phyloP scores from a whole-genome alignment of 2,888 invertebrate genomes.

The Harpalus rubripes region DNA sequence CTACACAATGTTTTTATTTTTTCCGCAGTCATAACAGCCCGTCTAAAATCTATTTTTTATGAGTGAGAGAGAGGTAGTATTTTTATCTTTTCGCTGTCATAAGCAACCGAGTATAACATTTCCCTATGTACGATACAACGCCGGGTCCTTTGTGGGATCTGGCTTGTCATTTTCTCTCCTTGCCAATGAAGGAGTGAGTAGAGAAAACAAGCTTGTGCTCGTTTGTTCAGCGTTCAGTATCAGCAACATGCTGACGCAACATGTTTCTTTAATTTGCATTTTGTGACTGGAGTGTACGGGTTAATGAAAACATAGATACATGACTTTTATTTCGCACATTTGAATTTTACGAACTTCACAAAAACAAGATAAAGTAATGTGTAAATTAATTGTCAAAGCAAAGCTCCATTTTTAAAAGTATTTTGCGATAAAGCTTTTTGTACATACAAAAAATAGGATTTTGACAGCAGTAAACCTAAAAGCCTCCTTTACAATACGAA shows the following conservation, averaged over 20 bases:
- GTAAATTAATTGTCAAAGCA: background rate
- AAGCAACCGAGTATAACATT: background rate
- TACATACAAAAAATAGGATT: too few species aligned
- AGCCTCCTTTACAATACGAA: too few species aligned
- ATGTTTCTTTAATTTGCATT: background rate
- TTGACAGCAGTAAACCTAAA: too few species aligned
- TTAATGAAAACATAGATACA: background rate
- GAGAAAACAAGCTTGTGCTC: background rate
- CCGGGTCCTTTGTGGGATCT: background rate
- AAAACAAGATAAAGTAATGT: background rate
- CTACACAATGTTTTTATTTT: background rate
- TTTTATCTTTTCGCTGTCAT: constrained; percentile 6
- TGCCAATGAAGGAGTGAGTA: background rate
- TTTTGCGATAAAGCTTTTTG: too few species aligned
- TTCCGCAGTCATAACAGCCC: constrained; percentile 7
- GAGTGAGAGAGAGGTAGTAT: constrained; percentile 1
- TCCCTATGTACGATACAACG: background rate
- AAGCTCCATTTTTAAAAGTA: background rate
- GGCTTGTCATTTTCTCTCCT: background rate
- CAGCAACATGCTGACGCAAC: background rate
- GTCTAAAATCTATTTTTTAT: constrained; percentile 22
- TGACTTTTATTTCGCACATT: background rate
- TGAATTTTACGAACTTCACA: background rate
- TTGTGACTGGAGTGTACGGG: background rate
- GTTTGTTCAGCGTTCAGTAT: background rate